These are phyloP conservation scores for Pammene aurita DNA, from an alignment of 2,888 invertebrate species.

Conservation along the genomic window DNA sequence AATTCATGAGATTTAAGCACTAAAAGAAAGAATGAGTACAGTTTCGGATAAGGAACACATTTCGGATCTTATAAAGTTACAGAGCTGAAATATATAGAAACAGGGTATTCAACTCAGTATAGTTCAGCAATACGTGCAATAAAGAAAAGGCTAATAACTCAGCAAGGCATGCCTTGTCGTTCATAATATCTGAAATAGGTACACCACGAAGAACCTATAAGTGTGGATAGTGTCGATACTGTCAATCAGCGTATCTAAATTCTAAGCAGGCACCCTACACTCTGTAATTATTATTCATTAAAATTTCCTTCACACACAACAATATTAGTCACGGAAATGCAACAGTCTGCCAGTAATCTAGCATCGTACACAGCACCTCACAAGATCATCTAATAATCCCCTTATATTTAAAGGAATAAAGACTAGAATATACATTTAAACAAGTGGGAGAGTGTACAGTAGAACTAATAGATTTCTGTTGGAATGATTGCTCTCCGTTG, in stretches of 20 bases:
- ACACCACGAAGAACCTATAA: not conserved
- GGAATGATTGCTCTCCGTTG: constrained; percentile 28
- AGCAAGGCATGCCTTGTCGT: too few relatives aligned
- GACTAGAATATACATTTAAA: not conserved
- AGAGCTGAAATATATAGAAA: too few relatives aligned
- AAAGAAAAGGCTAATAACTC: too few relatives aligned
- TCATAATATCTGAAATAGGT: not conserved
- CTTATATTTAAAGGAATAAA: constrained; percentile 1
- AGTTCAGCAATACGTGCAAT: too few relatives aligned
- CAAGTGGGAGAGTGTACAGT: constrained; percentile 10
- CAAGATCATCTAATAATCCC: not conserved
- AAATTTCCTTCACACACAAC: constrained; percentile 29
- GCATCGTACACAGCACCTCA: constrained; percentile 26
- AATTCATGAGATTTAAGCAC: too few relatives aligned
- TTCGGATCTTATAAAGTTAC: too few relatives aligned
- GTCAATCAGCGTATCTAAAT: not conserved
- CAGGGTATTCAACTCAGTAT: too few relatives aligned
- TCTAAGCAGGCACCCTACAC: constrained; percentile 4
- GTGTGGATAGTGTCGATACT: not conserved
- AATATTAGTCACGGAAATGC: constrained; percentile 39
- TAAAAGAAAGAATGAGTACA: too few relatives aligned
- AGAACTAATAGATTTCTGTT: constrained; percentile 42
- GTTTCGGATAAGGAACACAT: too few relatives aligned
- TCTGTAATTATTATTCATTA: constrained; percentile 19
- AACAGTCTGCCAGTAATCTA: constrained; percentile 33